phyloP scores from a whole-genome alignment of 2,797 vertebrate genomes.

The Cephalopachus bancanus region DNA sequence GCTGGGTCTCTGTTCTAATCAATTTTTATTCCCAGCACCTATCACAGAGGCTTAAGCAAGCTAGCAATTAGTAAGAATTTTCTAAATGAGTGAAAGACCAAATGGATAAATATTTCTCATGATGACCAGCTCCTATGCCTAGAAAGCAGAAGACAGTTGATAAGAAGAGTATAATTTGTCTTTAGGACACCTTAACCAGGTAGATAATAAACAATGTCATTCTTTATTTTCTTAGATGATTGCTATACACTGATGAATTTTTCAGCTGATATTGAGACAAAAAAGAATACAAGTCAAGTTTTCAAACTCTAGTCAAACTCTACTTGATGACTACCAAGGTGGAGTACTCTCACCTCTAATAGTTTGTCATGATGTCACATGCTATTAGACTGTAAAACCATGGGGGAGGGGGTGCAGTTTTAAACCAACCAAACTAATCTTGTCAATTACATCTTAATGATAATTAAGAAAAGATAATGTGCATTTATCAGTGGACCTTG shows the following conservation, averaged over 20 bases:
- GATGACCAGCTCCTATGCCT: background rate
- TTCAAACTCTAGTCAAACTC: background rate
- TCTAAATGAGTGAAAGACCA: background rate
- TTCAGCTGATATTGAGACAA: background rate
- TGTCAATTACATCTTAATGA: background rate
- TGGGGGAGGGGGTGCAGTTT: background rate
- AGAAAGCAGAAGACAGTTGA: constrained; percentile 25
- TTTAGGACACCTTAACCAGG: constrained; percentile 35
- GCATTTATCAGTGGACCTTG: background rate
- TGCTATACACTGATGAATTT: background rate
- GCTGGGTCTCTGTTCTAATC: background rate
- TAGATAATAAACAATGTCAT: constrained; percentile 50
- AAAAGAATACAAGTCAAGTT: background rate
- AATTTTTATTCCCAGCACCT: background rate
- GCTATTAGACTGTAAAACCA: background rate
- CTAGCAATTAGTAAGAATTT: constrained; percentile 19
- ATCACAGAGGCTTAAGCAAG: background rate
- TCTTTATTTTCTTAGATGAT: constrained; percentile 37
- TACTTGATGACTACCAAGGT: background rate
- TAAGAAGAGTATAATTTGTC: constrained; percentile 26
- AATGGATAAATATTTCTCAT: constrained; percentile 13
- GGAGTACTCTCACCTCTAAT: fast-evolving
- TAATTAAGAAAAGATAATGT: constrained; percentile 6
- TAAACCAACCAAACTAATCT: background rate
- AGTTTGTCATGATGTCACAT: no score